Conservation (phyloP, 64 coral and sea anemone species). For the Anthopleura sola region DNA sequence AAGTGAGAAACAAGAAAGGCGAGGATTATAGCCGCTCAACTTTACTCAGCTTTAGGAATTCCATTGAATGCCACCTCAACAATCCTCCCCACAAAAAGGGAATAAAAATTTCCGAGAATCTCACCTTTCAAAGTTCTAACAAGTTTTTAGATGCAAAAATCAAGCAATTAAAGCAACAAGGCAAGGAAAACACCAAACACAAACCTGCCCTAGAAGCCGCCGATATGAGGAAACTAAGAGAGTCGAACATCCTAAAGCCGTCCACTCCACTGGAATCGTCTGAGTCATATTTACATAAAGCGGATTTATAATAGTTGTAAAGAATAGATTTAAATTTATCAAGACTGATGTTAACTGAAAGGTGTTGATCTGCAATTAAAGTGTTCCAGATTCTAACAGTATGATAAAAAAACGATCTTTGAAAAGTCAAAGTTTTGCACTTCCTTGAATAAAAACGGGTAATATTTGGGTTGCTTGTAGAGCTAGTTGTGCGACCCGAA, state of each 20-base stretch:
- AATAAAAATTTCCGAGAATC: background rate
- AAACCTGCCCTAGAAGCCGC: constrained; percentile 20
- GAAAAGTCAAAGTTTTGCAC: too few relatives aligned
- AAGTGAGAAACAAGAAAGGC: background rate
- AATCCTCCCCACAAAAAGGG: constrained; percentile 22
- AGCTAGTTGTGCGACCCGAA: too few relatives aligned
- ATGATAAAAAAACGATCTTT: too few relatives aligned
- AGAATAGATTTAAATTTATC: too few relatives aligned
- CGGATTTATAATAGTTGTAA: too few relatives aligned
- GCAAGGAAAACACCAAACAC: constrained; percentile 14
- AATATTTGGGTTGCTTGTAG: too few relatives aligned
- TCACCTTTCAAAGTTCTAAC: constrained; percentile 24
- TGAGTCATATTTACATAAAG: too few relatives aligned
- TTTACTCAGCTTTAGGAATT: constrained; percentile 19
- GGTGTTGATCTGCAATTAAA: too few relatives aligned
- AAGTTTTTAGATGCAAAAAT: constrained; percentile 42
- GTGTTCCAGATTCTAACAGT: too few relatives aligned
- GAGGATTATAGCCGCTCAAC: background rate
- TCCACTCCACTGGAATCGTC: constrained; percentile 24
- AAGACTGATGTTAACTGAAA: too few relatives aligned
- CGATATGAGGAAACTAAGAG: constrained; percentile 28
- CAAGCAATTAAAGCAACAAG: constrained; percentile 18
- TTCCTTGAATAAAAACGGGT: too few relatives aligned
- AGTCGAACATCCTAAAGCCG: background rate
- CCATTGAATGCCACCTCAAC: constrained; percentile 39